These are phyloP conservation scores for Amblyopsis rosae DNA, from an alignment of 2,113 vertebrate species.

Conservation along the genomic window DNA sequence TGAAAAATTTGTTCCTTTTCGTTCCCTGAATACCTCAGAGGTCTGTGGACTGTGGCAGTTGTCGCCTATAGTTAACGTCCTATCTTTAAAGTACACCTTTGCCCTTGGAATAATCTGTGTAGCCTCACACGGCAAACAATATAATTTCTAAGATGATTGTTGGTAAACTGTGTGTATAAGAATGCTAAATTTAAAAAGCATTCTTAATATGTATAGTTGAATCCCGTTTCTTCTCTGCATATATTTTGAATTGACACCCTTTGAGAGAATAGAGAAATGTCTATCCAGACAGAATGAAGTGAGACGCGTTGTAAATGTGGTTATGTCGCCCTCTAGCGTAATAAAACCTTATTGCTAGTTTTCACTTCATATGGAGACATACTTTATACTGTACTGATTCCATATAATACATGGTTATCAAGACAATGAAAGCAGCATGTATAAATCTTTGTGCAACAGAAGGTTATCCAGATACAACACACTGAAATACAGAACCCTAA, in stretches of 20 bases:
- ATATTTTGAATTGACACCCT: background rate
- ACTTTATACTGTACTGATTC: background rate
- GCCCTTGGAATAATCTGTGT: background rate
- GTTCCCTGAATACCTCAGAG: conserved; percentile 8
- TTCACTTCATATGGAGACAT: background rate
- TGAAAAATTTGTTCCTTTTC: conserved; percentile 38
- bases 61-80: conserved; percentile 7
- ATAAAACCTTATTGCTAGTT: background rate
- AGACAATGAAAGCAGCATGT: too few relatives aligned
- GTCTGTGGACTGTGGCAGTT: conserved; percentile 10
- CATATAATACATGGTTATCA: too few relatives aligned
- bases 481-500: too few relatives aligned
- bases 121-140: background rate
- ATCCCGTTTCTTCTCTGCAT: too few relatives aligned
- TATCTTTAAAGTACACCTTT: conserved; percentile 1
- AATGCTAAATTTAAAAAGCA: too few relatives aligned
- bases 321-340: conserved; percentile 37
- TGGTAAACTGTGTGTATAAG: too few relatives aligned
- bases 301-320: background rate
- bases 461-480: too few relatives aligned
- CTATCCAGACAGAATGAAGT: background rate
- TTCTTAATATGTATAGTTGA: too few relatives aligned
- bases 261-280: background rate
- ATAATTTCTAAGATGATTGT: background rate
- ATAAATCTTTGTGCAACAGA: too few relatives aligned